These are phyloP conservation scores for Tupaia tana DNA, from an alignment of 2,113 vertebrate species.

Conservation along the genomic window DNA sequence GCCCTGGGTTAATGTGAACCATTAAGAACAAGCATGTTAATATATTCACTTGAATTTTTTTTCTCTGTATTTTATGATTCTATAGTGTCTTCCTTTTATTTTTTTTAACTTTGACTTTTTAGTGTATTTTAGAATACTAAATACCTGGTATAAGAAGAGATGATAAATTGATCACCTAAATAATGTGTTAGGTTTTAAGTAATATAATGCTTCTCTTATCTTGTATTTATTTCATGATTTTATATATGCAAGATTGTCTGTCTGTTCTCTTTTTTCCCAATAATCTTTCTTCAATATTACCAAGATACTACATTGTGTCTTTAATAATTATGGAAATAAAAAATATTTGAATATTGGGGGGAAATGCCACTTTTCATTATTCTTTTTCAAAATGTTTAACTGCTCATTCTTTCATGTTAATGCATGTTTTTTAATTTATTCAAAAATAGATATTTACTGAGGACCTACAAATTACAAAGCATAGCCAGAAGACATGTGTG, in stretches of 20 bases:
- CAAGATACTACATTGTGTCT: neutral
- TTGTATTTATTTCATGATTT: neutral
- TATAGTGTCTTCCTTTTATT: neutral
- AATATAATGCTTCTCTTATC: neutral
- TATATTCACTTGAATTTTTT: constrained; percentile 46
- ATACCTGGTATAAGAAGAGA: neutral
- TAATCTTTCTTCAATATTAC: neutral
- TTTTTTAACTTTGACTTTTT: constrained; percentile 16
- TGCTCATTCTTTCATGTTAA: neutral
- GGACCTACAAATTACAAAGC: neutral
- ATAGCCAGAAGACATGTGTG: neutral
- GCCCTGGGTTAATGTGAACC: constrained; percentile 25
- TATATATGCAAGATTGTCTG: neutral
- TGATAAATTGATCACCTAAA: neutral
- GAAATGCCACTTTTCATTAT: neutral
- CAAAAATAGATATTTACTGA: neutral
- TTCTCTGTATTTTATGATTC: constrained; percentile 12
- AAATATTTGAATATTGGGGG: neutral
- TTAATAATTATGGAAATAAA: neutral
- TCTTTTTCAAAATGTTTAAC: neutral
- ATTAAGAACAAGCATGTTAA: constrained; percentile 63
- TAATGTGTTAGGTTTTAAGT: neutral
- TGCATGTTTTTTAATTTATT: neutral
- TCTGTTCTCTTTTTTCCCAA: neutral
- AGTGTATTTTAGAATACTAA: constrained; percentile 28